A percentile compares a stretch with the other conserved stretches of the same genome.
Evolutionary conservation across 2,113 vertebrate genomes (phyloP).

Genomic region (Taxidea taxus): DNA sequence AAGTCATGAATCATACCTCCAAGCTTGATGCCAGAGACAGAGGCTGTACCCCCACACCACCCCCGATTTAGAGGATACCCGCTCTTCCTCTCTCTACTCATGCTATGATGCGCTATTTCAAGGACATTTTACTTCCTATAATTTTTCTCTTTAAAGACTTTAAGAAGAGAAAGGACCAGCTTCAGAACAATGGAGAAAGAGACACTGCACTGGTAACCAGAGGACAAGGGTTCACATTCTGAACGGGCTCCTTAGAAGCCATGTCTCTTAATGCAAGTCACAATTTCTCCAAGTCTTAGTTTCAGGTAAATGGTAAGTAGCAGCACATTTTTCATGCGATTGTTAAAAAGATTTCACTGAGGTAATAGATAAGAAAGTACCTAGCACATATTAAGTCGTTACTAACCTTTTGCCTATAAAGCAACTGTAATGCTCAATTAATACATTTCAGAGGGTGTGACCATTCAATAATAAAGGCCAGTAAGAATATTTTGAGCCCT

Average conservation of each 20-base stretch:
- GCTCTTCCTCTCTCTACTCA: not conserved
- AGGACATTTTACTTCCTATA: not conserved
- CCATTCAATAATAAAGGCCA: not conserved
- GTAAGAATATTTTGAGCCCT: not conserved
- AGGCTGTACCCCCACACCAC: not conserved
- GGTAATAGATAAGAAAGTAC: not conserved
- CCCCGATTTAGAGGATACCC: not conserved
- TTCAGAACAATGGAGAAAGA: not conserved
- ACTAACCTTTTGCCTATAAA: not conserved
- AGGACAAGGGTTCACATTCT: not conserved
- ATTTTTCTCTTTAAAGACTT: not conserved
- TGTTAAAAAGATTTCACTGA: not conserved
- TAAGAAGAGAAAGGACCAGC: not conserved
- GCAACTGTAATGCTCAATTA: not conserved
- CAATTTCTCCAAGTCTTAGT: not conserved
- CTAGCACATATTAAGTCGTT: not conserved
- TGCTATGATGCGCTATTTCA: not conserved
- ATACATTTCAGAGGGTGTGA: not conserved
- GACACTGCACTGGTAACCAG: not conserved
- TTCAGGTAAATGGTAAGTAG: not conserved
- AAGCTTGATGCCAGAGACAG: not conserved
- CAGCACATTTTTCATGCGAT: not conserved
- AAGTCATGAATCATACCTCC: constrained; percentile 17
- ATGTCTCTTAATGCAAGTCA: not conserved
- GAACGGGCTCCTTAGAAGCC: not conserved